A percentile compares a stretch with the other conserved stretches of the same genome.
Evolutionary conservation across 1,140 invertebrate genomes (phyloP).

Genomic region (Ceratina australensis): DNA sequence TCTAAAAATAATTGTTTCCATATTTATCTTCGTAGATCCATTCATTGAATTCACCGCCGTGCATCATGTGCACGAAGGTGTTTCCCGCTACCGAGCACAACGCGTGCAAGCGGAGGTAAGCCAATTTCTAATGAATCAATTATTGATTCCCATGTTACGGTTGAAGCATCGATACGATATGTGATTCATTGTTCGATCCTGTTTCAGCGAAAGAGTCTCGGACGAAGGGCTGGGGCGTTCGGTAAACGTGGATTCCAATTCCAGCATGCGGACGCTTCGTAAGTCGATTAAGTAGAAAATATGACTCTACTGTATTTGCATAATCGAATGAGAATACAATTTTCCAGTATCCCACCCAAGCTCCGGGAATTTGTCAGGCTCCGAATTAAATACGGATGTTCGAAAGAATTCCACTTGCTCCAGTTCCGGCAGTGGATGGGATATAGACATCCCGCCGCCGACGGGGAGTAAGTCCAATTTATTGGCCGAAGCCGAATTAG

Average conservation of each 20-base stretch:
- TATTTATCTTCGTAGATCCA: constrained; percentile 80
- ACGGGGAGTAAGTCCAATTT: constrained; percentile 67
- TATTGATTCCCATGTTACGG: constrained; percentile 10
- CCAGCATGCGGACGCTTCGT: constrained; percentile 69
- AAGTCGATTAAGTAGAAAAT: constrained; percentile 45
- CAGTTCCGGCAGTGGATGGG: constrained; percentile 73
- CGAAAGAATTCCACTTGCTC: constrained; percentile 74
- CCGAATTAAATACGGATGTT: constrained; percentile 62
- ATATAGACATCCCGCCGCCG: constrained; percentile 66
- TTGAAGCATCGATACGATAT: background rate
- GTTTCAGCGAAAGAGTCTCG: constrained; percentile 67
- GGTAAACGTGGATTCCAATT: constrained; percentile 64
- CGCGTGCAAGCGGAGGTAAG: constrained; percentile 72
- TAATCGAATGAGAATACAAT: background rate
- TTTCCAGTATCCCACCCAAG: constrained; percentile 70
- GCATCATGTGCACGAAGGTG: constrained; percentile 88
- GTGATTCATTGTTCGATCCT: constrained; percentile 36
- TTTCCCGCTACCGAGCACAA: constrained; percentile 81
- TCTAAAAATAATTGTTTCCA: background rate
- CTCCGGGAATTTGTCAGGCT: constrained; percentile 72
- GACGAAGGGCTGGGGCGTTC: constrained; percentile 67
- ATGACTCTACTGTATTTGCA: background rate
- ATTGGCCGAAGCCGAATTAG: background rate
- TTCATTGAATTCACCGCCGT: constrained; percentile 85
- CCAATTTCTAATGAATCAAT: background rate